Base-by-base conservation (phyloP, 2,797 vertebrate genomes). In the Platalea minor region DNA sequence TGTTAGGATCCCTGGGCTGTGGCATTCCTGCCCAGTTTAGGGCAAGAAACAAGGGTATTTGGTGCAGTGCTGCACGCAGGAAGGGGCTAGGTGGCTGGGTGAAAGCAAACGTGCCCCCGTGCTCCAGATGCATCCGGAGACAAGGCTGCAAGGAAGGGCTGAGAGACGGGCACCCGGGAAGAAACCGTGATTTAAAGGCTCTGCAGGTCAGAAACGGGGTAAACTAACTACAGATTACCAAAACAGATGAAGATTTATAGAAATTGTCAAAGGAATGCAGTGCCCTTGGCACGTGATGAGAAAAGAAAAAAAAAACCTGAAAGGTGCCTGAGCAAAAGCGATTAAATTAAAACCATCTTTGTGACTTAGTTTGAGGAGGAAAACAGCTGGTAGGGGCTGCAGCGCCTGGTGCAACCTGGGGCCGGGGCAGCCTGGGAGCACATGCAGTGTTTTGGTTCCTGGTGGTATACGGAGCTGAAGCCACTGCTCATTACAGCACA, bases 241-340 rank as follows among this genome's bases (percentile, higher is more conserved):
- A 96, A 91, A 48, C 87, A 95, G 85, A 87, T 46, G 82, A 95
- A 96, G 91, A 93, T 86, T 96, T 95, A 89, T 69, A 92, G 81
- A 96, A 91, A 84, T 91, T 54, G 53, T 61, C 89, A 73, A 60
- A 95, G 56, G 90, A 90, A 88, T 91, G 74, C 9, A 4, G 60
- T 92, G 87, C 81, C 89, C 73, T 84, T 94, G 89, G 82, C 92
- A 91, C 82, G 53, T 8, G 10, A 96, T 72, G 79, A 96, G 81
- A 81, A 79, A 89, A 77, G 76, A 88, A 29, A 79, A 5, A 4
- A 39, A 23, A 48, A 24, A 50, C 31, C 31, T 46, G 46, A 86
- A 95, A 96, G 83, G 93, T 92, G 91, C 73, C 83, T 88, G 88
- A 96, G 91, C 88, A 77, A 94, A 92, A 87, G 60, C 61, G 54